Conservation (phyloP, 1,140 invertebrate genomes). For the Bombus haemorrhoidalis region DNA sequence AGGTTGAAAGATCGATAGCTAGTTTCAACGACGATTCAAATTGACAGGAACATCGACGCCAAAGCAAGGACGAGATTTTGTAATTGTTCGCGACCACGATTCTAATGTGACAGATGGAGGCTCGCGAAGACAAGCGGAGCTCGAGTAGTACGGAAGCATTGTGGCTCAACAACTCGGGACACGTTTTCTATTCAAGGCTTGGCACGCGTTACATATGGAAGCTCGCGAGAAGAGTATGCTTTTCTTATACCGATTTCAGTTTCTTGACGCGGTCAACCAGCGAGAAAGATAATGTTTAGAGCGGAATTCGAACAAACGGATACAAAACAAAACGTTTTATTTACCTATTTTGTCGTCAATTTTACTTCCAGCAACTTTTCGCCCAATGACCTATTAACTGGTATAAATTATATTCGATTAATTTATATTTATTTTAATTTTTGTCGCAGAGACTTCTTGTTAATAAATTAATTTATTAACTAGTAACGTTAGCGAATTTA, state of each 20-base stretch:
- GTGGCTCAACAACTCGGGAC: constrained; percentile 8
- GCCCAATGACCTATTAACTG: no score
- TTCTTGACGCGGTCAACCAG: not conserved
- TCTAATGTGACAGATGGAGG: not conserved
- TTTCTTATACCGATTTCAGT: constrained; percentile 8
- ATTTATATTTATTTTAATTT: not conserved
- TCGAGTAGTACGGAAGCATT: constrained; percentile 7
- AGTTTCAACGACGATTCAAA: not conserved
- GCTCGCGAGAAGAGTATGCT: not conserved
- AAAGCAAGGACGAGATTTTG: constrained; percentile 12
- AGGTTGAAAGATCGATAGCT: not conserved
- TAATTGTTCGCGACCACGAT: not conserved
- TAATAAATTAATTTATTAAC: not conserved
- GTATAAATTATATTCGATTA: not conserved
- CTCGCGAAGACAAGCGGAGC: not conserved
- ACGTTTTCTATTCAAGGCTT: constrained; percentile 47
- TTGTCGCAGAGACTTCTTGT: not conserved
- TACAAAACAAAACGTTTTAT: no score
- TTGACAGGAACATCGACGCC: not conserved
- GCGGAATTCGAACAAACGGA: not conserved
- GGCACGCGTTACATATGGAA: constrained; percentile 1
- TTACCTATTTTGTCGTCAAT: no score
- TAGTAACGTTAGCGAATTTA: not conserved
- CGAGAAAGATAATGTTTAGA: not conserved
- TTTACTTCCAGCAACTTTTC: no score